These are phyloP conservation scores for Lasioglossum morio DNA, from an alignment of 2,888 invertebrate genomes.

Conservation along the genomic window DNA sequence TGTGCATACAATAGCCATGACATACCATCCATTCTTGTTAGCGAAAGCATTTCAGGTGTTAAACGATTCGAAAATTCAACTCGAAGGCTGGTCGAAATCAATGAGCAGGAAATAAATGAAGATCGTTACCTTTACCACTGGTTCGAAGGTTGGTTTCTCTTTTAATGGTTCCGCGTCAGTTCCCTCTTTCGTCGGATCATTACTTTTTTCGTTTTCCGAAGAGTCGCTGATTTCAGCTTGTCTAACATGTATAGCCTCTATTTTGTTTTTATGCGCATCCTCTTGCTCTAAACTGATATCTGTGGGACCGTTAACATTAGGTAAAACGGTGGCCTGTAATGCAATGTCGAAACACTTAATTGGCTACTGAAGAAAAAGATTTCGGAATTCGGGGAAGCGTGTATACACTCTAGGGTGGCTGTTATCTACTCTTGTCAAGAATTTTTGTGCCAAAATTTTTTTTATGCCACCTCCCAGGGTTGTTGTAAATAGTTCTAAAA, in stretches of 20 bases:
- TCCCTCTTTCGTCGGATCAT: conserved; percentile 1
- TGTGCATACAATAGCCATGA: conserved; percentile 31
- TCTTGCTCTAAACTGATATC: conserved; percentile 51
- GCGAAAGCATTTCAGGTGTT: conserved; percentile 40
- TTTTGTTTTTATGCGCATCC: conserved; percentile 44
- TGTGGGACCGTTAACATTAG: conserved; percentile 18
- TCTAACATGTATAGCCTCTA: conserved; percentile 40
- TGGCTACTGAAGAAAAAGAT: neutral
- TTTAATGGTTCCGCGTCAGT: neutral
- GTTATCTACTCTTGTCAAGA: too few species aligned
- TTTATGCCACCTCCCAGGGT: too few species aligned
- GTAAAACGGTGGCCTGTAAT: conserved; percentile 42
- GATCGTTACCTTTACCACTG: conserved; percentile 36
- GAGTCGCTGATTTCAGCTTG: conserved; percentile 34
- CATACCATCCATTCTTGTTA: conserved; percentile 59
- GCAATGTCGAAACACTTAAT: conserved; percentile 15
- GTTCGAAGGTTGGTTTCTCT: neutral
- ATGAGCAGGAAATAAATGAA: neutral
- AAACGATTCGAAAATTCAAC: conserved; percentile 38
- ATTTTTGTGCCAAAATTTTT: too few species aligned
- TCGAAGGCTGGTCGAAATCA: neutral
- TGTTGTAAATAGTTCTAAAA: too few species aligned
- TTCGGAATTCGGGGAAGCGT: neutral
- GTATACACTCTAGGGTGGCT: too few species aligned
- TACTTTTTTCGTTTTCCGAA: conserved; percentile 1